Conservation (phyloP, 2,888 invertebrate species). For the Noctua janthina region DNA sequence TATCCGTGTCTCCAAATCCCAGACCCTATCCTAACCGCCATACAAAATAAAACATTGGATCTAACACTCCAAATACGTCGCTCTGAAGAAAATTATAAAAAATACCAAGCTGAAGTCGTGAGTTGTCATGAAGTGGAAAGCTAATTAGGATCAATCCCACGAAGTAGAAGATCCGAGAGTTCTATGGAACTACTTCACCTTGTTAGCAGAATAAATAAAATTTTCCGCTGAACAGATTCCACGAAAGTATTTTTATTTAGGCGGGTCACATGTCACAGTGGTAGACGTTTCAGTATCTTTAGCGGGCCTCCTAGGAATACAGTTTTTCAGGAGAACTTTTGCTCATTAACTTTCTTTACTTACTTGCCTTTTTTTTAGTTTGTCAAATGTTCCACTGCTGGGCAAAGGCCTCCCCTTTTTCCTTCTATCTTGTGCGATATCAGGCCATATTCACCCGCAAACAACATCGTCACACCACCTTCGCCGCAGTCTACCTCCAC, state of each 20-base stretch:
- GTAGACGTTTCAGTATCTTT: constrained; percentile 6
- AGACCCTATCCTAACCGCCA: not conserved
- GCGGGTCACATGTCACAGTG: constrained; percentile 23
- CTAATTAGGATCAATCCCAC: constrained; percentile 32
- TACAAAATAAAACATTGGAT: not conserved
- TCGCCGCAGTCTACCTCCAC: not conserved
- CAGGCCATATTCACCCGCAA: not conserved
- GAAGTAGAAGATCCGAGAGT: constrained; percentile 14
- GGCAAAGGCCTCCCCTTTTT: not conserved
- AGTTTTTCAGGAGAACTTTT: constrained; percentile 12
- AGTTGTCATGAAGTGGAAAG: constrained; percentile 15
- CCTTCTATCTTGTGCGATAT: not conserved
- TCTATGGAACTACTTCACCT: constrained; percentile 14
- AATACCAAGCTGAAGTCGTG: not conserved
- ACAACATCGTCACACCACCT: not conserved
- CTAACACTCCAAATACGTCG: not conserved
- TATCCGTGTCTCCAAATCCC: not conserved
- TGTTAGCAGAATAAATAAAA: constrained; percentile 38
- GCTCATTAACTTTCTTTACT: constrained; percentile 6
- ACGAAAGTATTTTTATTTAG: constrained; percentile 29
- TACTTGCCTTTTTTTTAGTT: not conserved
- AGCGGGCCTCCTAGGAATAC: constrained; percentile 6
- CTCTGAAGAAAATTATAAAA: not conserved
- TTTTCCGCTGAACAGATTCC: constrained; percentile 27
- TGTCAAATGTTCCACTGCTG: not conserved